Evolutionary conservation across 2,113 vertebrate species (phyloP), one percentile per base, ranked within the genome.

Genomic region (Sylvilagus bachmani): DNA sequence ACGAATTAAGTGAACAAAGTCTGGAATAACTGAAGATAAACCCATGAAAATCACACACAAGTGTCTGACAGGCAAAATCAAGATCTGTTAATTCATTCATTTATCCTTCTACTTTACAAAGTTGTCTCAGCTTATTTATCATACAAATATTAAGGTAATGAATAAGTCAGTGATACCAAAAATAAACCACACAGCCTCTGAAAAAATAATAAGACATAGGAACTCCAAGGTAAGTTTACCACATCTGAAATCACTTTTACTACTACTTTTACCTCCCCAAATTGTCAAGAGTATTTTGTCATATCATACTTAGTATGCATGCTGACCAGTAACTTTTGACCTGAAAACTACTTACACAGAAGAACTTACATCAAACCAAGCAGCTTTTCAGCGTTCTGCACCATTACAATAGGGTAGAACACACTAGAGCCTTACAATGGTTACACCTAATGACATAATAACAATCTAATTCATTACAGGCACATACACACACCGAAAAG

Each of bases 1-100:
- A 2, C 71, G 25, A 38, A 93, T 38, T 84, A 6, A 64, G 16
- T 17, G 74, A 86, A 87, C 11, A 55, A 91, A 69, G 17, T 64
- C 67, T 77, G 33, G 25, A 4, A 53, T 22, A 70, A 77, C 36
- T 69, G 36, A 86, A 90, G 70, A 69, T 82, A 25, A 74, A 85
- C 24, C 44, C 36, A 25, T 1, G 27, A 24, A 5, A 58, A 92
- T 58, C 49, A 77, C 0, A 64, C 17, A 69, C 14, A 84, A 89
- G 21, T 61, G 19, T 61, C 64, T 24, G n/a, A 58, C 69, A 95
- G 89, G 33, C 33, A 84, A 93, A 91, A 81, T 51, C 53, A 81
- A 64, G 38, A 85, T 36, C 80, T 74, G 0, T 24, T 44, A 71
- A 87, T 80, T 94, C 38, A 87, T 80, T 94, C 38, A 61, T 66